These are phyloP conservation scores for Drosophila pallidifrons DNA, from an alignment of 1,140 invertebrate species.

Conservation along the genomic window DNA sequence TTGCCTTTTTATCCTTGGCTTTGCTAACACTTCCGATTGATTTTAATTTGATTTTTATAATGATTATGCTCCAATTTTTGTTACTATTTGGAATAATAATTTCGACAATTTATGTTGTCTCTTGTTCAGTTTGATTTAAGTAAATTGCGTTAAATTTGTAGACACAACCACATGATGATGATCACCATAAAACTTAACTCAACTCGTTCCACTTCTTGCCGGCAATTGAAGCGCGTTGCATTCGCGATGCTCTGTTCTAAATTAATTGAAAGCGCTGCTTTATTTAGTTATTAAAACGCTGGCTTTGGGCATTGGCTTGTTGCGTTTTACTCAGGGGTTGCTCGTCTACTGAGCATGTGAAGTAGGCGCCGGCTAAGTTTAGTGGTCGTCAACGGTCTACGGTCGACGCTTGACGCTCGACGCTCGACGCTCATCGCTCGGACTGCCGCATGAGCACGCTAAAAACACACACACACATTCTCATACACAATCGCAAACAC, in stretches of 20 bases:
- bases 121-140: constrained; percentile 10
- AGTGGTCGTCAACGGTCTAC: constrained; percentile 50
- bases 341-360: constrained; percentile 79
- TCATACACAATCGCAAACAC: constrained; percentile 9
- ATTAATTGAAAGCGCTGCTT: constrained; percentile 18
- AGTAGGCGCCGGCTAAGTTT: constrained; percentile 77
- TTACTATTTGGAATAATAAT: background rate
- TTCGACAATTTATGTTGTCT: background rate
- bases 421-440: constrained; percentile 26
- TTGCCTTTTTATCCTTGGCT: background rate
- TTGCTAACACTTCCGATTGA: constrained; percentile 45
- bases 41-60: constrained; percentile 10
- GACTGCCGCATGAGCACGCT: constrained; percentile 17
- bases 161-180: background rate
- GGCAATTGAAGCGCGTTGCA: constrained; percentile 26
- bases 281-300: constrained; percentile 21
- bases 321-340: constrained; percentile 80
- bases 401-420: constrained; percentile 28
- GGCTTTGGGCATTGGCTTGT: constrained; percentile 49
- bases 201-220: constrained; percentile 39
- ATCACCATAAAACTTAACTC: background rate
- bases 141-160: constrained; percentile 4
- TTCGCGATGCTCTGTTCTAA: constrained; percentile 8
- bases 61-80: background rate
- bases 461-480: constrained; percentile 14